Conservation (phyloP, 2,797 vertebrate genomes). For the Labroides dimidiatus region DNA sequence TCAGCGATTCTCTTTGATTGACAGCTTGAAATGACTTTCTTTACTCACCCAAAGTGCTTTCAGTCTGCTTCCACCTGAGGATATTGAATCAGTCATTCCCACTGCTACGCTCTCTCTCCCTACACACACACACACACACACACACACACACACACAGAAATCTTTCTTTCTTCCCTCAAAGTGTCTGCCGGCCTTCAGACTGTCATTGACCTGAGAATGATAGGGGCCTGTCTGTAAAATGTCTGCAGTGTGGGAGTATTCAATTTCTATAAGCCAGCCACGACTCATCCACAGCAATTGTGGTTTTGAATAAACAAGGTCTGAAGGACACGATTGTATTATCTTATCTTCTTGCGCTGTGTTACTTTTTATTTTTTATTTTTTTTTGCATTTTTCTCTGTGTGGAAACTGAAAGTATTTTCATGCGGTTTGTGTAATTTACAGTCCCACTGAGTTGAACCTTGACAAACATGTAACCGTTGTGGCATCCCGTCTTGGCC, state of each 20-base stretch:
- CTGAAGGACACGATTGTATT: constrained; percentile 25
- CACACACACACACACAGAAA: constrained; percentile 11
- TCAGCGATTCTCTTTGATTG: constrained; percentile 74
- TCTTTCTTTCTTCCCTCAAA: constrained; percentile 22
- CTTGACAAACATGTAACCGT: constrained; percentile 8
- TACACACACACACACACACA: constrained; percentile 11
- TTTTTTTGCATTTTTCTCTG: constrained; percentile 16
- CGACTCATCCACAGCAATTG: constrained; percentile 8
- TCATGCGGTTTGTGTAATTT: constrained; percentile 24
- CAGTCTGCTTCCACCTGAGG: constrained; percentile 69
- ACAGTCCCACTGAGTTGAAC: neutral
- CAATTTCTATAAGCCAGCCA: constrained; percentile 24
- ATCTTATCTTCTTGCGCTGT: constrained; percentile 29
- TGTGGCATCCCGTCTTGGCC: constrained; percentile 24
- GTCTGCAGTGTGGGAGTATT: constrained; percentile 28
- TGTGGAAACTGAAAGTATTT: neutral
- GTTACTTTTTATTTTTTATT: constrained; percentile 19
- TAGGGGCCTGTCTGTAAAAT: constrained; percentile 12
- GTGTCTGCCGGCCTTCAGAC: constrained; percentile 28
- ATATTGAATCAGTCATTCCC: constrained; percentile 61
- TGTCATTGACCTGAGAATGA: constrained; percentile 37
- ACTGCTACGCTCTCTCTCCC: neutral
- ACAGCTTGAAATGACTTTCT: constrained; percentile 79
- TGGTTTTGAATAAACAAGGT: constrained; percentile 31
- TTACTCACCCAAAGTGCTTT: constrained; percentile 73